Percentiles rank a stretch among this genome's conserved stretches.
These are phyloP conservation scores for Tamandua tetradactyla DNA, from an alignment of 2,797 vertebrate genomes.

Conservation along the genomic window DNA sequence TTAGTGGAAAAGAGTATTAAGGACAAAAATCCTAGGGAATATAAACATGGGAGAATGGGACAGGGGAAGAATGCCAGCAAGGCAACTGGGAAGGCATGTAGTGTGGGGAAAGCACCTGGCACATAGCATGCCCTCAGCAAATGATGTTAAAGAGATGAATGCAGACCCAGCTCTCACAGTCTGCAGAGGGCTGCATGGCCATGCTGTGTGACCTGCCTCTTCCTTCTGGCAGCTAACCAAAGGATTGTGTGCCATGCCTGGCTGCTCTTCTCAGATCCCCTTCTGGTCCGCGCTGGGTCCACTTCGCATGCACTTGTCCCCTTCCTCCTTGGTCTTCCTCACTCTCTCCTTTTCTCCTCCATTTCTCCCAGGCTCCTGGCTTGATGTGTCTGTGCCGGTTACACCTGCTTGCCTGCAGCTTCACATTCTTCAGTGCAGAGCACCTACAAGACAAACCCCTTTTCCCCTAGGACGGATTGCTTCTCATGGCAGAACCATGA, in stretches of 20 bases:
- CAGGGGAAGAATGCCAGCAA: background rate
- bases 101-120: background rate
- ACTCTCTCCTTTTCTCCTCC: background rate
- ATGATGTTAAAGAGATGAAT: background rate
- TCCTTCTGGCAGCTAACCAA: background rate
- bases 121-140: background rate
- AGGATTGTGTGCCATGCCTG: background rate
- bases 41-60: background rate
- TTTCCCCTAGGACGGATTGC: background rate
- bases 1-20: background rate
- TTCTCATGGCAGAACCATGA: background rate
- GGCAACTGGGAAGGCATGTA: background rate
- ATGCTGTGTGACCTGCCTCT: background rate
- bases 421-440: background rate
- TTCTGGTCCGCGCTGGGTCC: background rate
- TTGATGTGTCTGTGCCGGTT: no score
- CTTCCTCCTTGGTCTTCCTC: background rate
- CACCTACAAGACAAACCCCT: background rate
- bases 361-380: background rate
- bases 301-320: background rate
- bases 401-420: background rate
- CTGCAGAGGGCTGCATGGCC: background rate
- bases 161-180: background rate
- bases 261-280: background rate
- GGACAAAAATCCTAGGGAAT: background rate